phyloP scores from a whole-genome alignment of 2,888 invertebrate genomes.

The Orthosia gothica region DNA sequence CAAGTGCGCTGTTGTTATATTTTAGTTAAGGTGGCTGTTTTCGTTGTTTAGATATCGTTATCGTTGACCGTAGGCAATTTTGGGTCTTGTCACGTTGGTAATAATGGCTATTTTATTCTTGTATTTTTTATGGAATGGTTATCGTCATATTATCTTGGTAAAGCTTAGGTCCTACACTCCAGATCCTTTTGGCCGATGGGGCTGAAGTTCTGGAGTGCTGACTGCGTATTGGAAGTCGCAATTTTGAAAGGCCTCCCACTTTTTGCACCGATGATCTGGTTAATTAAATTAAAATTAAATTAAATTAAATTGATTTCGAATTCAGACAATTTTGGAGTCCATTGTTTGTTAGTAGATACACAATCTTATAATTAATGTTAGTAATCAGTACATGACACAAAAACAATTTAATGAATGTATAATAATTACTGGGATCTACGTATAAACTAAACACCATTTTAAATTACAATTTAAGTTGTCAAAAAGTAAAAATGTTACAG shows the following conservation, averaged over 20 bases:
- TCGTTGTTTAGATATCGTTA: constrained; percentile 23
- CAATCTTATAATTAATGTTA: too few species aligned
- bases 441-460: too few species aligned
- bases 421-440: too few species aligned
- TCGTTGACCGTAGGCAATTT: constrained; percentile 12
- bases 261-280: neutral
- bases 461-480: too few species aligned
- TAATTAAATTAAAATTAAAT: too few species aligned
- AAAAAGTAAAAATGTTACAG: too few species aligned
- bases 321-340: too few species aligned
- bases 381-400: too few species aligned
- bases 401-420: too few species aligned
- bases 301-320: too few species aligned
- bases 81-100: constrained; percentile 12
- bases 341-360: too few species aligned
- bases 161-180: neutral
- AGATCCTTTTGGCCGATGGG: neutral
- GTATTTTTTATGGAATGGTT: neutral
- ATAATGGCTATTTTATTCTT: constrained; percentile 4
- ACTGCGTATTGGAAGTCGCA: neutral
- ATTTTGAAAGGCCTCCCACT: neutral
- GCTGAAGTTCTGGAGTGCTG: neutral
- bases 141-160: neutral
- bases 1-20: constrained; percentile 29
- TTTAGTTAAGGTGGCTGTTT: constrained; percentile 21